A percentile compares a stretch with the other conserved stretches of the same genome.
Conservation (phyloP, 1,140 invertebrate genomes). For the Drosophila nigromelanica region DNA sequence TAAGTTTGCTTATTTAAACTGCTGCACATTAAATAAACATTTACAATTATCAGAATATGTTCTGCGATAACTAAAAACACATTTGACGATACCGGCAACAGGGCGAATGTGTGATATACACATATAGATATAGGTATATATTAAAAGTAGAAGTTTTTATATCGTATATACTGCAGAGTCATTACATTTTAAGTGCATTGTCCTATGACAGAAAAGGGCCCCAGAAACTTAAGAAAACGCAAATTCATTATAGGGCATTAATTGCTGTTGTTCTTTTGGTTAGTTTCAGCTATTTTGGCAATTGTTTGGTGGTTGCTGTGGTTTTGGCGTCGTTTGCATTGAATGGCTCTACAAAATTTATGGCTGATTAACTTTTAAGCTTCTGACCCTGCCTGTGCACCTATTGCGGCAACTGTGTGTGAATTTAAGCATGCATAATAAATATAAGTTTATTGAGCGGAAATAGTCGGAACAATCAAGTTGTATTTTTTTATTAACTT, state of each 20-base stretch:
- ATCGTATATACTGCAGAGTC: constrained; percentile 18
- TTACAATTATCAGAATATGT: constrained; percentile 8
- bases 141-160: neutral
- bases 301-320: constrained; percentile 35
- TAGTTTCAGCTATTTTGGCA: constrained; percentile 10
- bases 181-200: constrained; percentile 44
- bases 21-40: constrained; percentile 4
- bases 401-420: constrained; percentile 1
- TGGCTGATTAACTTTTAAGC: constrained; percentile 71
- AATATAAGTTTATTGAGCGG: constrained; percentile 64
- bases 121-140: no score
- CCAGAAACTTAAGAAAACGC: constrained; percentile 29
- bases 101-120: neutral
- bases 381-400: constrained; percentile 25
- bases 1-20: constrained; percentile 15
- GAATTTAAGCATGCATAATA: constrained; percentile 47
- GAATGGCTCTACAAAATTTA: constrained; percentile 52
- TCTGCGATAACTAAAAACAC: neutral
- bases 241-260: constrained; percentile 40
- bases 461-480: constrained; percentile 38
- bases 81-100: neutral
- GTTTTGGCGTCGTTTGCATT: constrained; percentile 40
- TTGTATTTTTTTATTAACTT: neutral
- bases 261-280: constrained; percentile 10
- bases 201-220: constrained; percentile 16